These are phyloP conservation scores for Alauda arvensis DNA, from an alignment of 2,797 vertebrate genomes.

Conservation along the genomic window DNA sequence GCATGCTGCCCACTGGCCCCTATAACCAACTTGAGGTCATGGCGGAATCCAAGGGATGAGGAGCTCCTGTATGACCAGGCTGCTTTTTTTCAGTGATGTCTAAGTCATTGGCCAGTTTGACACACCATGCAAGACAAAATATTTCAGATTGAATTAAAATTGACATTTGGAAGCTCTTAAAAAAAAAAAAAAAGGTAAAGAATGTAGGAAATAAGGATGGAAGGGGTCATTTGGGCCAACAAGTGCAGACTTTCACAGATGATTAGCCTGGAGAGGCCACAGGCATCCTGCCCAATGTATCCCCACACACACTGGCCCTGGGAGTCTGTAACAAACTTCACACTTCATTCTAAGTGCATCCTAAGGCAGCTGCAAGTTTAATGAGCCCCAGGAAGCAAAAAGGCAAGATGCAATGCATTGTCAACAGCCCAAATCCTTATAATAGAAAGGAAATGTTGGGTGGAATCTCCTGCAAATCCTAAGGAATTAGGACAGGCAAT, in stretches of 20 bases:
- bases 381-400: background rate
- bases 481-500: background rate
- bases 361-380: conserved; percentile 41
- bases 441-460: background rate
- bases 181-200: background rate
- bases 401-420: background rate
- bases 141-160: background rate
- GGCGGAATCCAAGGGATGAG: background rate
- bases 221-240: background rate
- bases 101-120: background rate
- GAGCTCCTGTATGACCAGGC: background rate
- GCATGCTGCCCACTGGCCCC: background rate
- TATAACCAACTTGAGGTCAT: background rate
- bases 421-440: background rate
- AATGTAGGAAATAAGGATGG: background rate
- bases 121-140: background rate
- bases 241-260: conserved; percentile 21
- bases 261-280: background rate
- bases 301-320: background rate
- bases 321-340: conserved; percentile 8
- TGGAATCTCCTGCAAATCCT: background rate
- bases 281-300: background rate
- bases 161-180: background rate
- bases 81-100: background rate
- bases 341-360: conserved; percentile 39